Evolutionary conservation across 2,797 vertebrate genomes (phyloP).

Genomic region (Distichodus sexfasciatus): DNA sequence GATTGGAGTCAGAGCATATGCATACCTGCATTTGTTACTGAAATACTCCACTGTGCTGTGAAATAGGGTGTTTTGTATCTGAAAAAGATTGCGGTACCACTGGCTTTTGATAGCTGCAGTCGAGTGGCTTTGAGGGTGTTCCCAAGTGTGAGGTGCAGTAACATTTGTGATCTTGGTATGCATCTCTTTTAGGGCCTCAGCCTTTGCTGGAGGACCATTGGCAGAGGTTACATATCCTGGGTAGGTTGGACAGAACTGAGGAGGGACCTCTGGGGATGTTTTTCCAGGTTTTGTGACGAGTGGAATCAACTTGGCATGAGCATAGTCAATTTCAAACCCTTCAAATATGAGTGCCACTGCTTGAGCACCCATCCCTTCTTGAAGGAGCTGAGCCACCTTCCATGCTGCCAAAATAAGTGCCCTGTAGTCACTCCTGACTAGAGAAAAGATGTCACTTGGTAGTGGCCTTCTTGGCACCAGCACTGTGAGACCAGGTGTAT

Average conservation of each 20-base stretch:
- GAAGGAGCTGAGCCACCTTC: slow-evolving; percentile 68
- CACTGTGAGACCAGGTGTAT: slow-evolving; percentile 74
- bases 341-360: slow-evolving; percentile 77
- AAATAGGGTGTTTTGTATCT: slow-evolving; percentile 80
- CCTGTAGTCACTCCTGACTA: slow-evolving; percentile 66
- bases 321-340: slow-evolving; percentile 75
- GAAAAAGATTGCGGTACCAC: slow-evolving; percentile 78
- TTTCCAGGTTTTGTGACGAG: slow-evolving; percentile 57
- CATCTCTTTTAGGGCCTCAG: slow-evolving; percentile 62
- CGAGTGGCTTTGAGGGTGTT: slow-evolving; percentile 69
- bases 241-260: slow-evolving; percentile 65
- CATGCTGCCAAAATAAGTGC: slow-evolving; percentile 65
- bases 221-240: slow-evolving; percentile 74
- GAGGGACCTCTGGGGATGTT: slow-evolving; percentile 35
- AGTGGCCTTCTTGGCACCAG: slow-evolving; percentile 75
- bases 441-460: slow-evolving; percentile 70
- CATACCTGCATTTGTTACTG: slow-evolving; percentile 65
- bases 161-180: slow-evolving; percentile 66
- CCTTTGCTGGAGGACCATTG: slow-evolving; percentile 65
- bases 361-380: slow-evolving; percentile 64
- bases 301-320: slow-evolving; percentile 75
- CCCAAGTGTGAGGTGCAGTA: slow-evolving; percentile 69
- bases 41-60: slow-evolving; percentile 80
- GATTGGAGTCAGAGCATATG: slow-evolving; percentile 76
- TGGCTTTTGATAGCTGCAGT: slow-evolving; percentile 69